These are phyloP conservation scores for Ypsolopha scabrella DNA, from an alignment of 2,888 invertebrate genomes.

Conservation along the genomic window DNA sequence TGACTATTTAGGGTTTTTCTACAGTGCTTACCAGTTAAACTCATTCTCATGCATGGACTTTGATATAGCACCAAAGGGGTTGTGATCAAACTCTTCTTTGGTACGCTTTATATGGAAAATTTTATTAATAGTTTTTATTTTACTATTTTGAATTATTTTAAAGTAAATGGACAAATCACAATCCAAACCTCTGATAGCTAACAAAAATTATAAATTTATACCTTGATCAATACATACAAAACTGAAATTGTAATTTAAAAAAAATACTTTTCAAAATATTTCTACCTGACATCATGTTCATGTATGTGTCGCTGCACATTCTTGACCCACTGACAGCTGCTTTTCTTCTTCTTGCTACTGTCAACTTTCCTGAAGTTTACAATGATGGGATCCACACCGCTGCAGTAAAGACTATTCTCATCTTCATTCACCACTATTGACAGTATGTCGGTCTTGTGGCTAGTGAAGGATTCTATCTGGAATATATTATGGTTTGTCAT, in stretches of 20 bases:
- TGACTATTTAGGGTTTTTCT: no score
- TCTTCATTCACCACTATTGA: constrained; percentile 79
- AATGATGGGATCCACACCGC: constrained; percentile 87
- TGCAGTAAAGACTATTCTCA: constrained; percentile 78
- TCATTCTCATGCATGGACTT: no score
- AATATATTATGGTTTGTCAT: constrained; percentile 11
- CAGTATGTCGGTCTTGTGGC: constrained; percentile 86
- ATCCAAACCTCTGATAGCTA: no score
- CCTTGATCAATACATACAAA: not conserved
- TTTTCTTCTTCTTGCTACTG: constrained; percentile 52
- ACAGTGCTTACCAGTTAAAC: no score
- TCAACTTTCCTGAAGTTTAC: constrained; percentile 78
- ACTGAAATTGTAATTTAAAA: constrained; percentile 7
- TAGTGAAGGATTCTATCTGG: constrained; percentile 79
- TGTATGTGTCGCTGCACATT: constrained; percentile 84
- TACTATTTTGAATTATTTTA: no score
- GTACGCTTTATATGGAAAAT: no score
- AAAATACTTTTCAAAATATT: not conserved
- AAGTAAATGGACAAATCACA: no score
- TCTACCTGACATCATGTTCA: constrained; percentile 83
- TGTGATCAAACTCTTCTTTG: no score
- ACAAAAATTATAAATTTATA: not conserved
- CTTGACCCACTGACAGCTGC: constrained; percentile 82
- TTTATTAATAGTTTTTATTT: no score
- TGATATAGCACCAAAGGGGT: no score